Evolutionary conservation across 2,888 invertebrate genomes (phyloP), one percentile per base, ranked within the genome.

Genomic region (Spialia ferax): DNA sequence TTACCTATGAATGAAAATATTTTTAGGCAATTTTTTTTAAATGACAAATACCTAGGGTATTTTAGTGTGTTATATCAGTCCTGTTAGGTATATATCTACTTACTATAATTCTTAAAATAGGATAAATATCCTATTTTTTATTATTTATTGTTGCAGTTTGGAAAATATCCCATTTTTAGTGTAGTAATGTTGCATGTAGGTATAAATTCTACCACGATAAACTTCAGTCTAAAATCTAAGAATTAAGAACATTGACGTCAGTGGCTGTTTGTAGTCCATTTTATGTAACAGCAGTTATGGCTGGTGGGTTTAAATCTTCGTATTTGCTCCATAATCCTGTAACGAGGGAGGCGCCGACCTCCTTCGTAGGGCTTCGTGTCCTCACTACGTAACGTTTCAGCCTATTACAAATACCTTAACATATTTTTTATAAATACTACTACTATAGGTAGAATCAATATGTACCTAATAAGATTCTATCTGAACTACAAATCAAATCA

Each of bases 341-440:
- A 90, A 92, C 74, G 82, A 82, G 84, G 81, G 77, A 80, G 91
- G 91, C 92, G 89, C 90, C 93, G 91, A 81, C 89, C 92, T 89
- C 89, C 75, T 85, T 91, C 76, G 77, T 82, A 83, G 62, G 93
- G 91, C 87, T 93, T 92, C 93, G 57, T 74, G 84, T 79, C 86
- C 86, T 85, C 83, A 77, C 73, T 70, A 77, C 75, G 77, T 75
- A 74, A 72, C 73, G 71, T 79, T 78, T 76, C 78, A 76, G 79
- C 78, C 77, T 79, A 79, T 74, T 75, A 74, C 76, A 77, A 32
- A 67, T 66, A 70, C 54, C 54, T 38, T 20, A 11, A 66, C 60
- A 45, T 68, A 63, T 63, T 55, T 63, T 20, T 50, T 11, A 6
- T 29, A n/a, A n/a, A n/a, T n/a, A n/a, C n/a, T n/a, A n/a, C n/a